These are phyloP conservation scores for Anguilla obscura DNA, from an alignment of 2,797 vertebrate species.

Conservation along the genomic window DNA sequence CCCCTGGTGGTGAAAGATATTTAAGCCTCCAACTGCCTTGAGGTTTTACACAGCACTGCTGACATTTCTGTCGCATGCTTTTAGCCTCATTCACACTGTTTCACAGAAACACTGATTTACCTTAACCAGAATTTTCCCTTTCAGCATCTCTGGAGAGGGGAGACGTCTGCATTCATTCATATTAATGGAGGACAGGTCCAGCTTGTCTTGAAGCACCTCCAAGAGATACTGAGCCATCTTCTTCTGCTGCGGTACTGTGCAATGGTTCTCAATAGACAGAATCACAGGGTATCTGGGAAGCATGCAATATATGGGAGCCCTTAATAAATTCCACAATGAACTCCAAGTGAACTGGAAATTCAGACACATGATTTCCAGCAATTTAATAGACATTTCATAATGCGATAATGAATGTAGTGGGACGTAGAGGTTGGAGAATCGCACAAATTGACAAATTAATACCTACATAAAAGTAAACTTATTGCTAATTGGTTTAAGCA, in stretches of 20 bases:
- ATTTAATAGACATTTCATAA: too few relatives aligned
- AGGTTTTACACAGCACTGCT: not conserved
- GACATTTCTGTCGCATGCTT: not conserved
- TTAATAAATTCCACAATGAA: not conserved
- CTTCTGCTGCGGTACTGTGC: slow-evolving; percentile 93
- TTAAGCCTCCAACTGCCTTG: too few relatives aligned
- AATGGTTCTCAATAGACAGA: slow-evolving; percentile 97
- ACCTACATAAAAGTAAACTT: not conserved
- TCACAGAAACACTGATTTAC: slow-evolving; percentile 58
- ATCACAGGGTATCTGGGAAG: slow-evolving; percentile 88
- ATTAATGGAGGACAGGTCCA: slow-evolving; percentile 82
- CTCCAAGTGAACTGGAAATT: not conserved
- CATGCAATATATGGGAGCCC: not conserved
- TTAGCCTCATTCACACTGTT: not conserved
- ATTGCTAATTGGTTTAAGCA: not conserved
- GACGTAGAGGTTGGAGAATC: too few relatives aligned
- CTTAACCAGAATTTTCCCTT: slow-evolving; percentile 95
- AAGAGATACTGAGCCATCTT: slow-evolving; percentile 94
- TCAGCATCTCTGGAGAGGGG: slow-evolving; percentile 88
- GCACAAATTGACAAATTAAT: too few relatives aligned
- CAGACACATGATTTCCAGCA: too few relatives aligned
- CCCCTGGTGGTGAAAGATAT: too few relatives aligned
- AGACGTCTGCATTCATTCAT: slow-evolving; percentile 72
- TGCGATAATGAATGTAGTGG: not conserved
- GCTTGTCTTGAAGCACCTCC: slow-evolving; percentile 89